These are phyloP conservation scores for Halictus rubicundus DNA, from an alignment of 1,140 invertebrate species.

Conservation along the genomic window DNA sequence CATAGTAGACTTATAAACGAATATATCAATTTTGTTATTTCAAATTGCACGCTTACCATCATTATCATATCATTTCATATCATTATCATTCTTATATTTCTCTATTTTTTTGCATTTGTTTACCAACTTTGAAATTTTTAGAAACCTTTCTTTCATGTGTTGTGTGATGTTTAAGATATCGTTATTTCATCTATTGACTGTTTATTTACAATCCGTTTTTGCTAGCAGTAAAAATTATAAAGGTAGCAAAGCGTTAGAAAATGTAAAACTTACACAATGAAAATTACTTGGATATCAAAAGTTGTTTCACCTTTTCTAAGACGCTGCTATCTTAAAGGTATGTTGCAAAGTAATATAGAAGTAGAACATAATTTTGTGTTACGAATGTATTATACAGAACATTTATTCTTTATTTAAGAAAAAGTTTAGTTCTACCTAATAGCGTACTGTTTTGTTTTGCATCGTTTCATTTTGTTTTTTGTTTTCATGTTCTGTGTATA, in stretches of 20 bases:
- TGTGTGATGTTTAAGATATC: slow-evolving; percentile 17
- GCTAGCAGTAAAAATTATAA: neutral
- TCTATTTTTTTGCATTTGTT: slow-evolving; percentile 14
- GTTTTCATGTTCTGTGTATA: slow-evolving; percentile 62
- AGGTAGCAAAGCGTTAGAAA: slow-evolving; percentile 11
- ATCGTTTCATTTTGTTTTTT: slow-evolving; percentile 43
- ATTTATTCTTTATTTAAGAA: slow-evolving; percentile 15
- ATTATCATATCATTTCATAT: too few relatives aligned
- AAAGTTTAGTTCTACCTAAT: slow-evolving; percentile 4
- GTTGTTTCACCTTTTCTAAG: neutral
- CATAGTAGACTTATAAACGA: neutral
- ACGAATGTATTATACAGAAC: slow-evolving; percentile 30
- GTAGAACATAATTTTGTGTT: slow-evolving; percentile 49
- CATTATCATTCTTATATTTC: slow-evolving; percentile 45
- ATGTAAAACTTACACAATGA: neutral
- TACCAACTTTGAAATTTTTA: neutral
- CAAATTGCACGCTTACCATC: slow-evolving; percentile 53
- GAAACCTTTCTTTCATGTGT: slow-evolving; percentile 4
- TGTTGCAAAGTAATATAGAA: slow-evolving; percentile 38
- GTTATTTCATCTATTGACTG: neutral
- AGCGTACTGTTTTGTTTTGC: slow-evolving; percentile 48
- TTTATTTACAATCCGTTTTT: slow-evolving; percentile 27
- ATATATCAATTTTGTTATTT: slow-evolving; percentile 6
- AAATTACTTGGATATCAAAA: neutral
- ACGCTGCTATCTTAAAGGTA: slow-evolving; percentile 13